Evolutionary conservation across 2,113 vertebrate species (phyloP), one percentile per base, ranked within the genome.

Genomic region (Nothoprocta pentlandii): DNA sequence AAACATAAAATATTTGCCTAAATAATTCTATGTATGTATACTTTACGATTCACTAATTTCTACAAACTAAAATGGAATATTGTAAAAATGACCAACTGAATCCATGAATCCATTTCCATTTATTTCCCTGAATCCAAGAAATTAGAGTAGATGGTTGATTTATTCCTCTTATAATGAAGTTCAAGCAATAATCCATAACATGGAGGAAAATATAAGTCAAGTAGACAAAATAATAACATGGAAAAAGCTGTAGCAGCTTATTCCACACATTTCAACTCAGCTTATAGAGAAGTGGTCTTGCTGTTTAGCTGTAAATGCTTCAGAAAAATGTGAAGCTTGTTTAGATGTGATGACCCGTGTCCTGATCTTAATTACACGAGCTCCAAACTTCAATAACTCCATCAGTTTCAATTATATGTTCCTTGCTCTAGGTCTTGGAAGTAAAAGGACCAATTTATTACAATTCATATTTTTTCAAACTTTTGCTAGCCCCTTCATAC

Each of bases 341-440:
- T 82, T 76, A 63, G 71, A 53, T 80, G 34, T 51, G 75, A n/a
- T 87, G 63, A 58, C 47, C 49, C 63, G 41, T 9, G 30, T 90
- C 80, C 79, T 91, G 25, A 22, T 90, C 49, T 67, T 93, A 86
- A 78, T 87, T 92, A 66, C 28, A 66, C 47, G 28, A 44, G 3
- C 1, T 4, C 58, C 82, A 56, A 91, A 51, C 66, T 70, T 93
- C 89, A 92, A 25, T 71, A 67, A 16, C 19, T 87, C 81, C 51
- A 85, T 64, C 85, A 61, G 62, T 91, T 95, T 91, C 32, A 89
- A 51, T 85, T 76, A 79, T 10, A 12, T 58, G 12, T 74, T 96
- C 34, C 63, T 87, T 89, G 76, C 14, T 69, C 3, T n/a, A 34
- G 6, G 30, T 53, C 49, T 82, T 85, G 32, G 76, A 49, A 68